A percentile compares a stretch with the other conserved stretches of the same genome.
Evolutionary conservation across 2,797 vertebrate genomes (phyloP).

Genomic region (Chelonia mydas): DNA sequence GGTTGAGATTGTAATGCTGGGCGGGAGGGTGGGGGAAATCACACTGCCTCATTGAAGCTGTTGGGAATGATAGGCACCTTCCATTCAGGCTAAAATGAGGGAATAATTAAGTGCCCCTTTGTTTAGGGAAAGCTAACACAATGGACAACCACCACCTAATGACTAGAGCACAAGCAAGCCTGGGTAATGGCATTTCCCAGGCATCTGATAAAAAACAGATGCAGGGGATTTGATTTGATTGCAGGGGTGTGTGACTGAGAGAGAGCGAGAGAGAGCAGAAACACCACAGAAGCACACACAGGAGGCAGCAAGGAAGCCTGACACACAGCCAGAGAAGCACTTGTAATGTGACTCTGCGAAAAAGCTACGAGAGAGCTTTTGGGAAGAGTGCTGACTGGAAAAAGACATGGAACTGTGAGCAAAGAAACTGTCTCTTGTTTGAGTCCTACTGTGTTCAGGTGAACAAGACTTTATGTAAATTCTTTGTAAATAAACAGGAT

Average conservation of each 20-base stretch:
- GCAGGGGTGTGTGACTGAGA: no score
- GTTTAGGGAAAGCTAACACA: not conserved
- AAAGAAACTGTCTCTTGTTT: not conserved
- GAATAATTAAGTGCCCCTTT: rapidly evolving
- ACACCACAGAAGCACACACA: not conserved
- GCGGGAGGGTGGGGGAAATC: not conserved
- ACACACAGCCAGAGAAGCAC: not conserved
- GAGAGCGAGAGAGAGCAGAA: not conserved
- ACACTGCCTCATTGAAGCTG: not conserved
- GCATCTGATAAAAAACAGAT: not conserved
- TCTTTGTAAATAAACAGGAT: not conserved
- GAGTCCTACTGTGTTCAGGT: not conserved
- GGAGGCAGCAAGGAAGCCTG: not conserved
- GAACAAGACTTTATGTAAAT: not conserved
- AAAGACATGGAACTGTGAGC: not conserved
- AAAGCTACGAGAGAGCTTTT: not conserved
- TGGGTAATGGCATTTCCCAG: not conserved
- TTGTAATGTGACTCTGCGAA: not conserved
- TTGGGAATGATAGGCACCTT: not conserved
- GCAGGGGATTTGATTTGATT: not conserved
- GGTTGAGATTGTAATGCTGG: not conserved
- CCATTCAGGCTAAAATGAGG: not conserved
- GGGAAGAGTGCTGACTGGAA: not conserved
- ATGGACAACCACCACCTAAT: not conserved
- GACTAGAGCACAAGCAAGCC: not conserved